Percentiles rank a stretch among this genome's conserved stretches.
Conservation (phyloP, 2,888 invertebrate species). For the Pherbina coryleti region DNA sequence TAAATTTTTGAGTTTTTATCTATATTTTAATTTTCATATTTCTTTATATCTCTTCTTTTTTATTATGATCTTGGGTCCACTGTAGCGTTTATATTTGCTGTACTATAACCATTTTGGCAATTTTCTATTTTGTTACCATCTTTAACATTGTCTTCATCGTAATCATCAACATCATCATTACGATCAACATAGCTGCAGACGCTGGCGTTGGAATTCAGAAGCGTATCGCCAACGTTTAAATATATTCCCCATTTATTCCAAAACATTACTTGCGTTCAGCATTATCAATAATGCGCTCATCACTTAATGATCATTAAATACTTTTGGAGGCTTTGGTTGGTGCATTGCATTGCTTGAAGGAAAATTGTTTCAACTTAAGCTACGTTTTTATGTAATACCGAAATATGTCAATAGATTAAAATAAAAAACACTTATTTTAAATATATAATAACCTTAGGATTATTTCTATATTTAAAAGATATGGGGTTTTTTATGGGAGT, state of each 20-base stretch:
- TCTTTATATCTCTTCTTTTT: not conserved
- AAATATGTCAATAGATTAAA: no score
- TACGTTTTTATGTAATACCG: not conserved
- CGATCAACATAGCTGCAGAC: not conserved
- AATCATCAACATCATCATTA: not conserved
- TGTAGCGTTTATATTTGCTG: not conserved
- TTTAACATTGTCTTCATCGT: not conserved
- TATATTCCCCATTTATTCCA: slow-evolving; percentile 22
- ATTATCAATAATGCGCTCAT: slow-evolving; percentile 14
- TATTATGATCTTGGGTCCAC: slow-evolving; percentile 3
- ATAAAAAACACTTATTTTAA: no score
- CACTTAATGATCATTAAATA: slow-evolving; percentile 3
- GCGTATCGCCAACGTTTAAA: slow-evolving; percentile 15
- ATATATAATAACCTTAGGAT: no score
- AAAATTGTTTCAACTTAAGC: slow-evolving; percentile 13
- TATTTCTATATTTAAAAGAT: no score
- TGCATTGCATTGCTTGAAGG: not conserved
- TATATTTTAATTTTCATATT: not conserved
- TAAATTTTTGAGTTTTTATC: not conserved
- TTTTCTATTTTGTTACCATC: not conserved
- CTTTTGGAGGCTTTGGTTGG: not conserved
- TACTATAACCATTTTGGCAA: slow-evolving; percentile 1
- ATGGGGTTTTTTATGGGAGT: no score
- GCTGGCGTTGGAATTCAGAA: slow-evolving; percentile 9
- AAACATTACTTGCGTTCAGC: slow-evolving; percentile 7